Base-by-base conservation (phyloP, 2,797 vertebrate species). In the Lycodopsis pacificus region DNA sequence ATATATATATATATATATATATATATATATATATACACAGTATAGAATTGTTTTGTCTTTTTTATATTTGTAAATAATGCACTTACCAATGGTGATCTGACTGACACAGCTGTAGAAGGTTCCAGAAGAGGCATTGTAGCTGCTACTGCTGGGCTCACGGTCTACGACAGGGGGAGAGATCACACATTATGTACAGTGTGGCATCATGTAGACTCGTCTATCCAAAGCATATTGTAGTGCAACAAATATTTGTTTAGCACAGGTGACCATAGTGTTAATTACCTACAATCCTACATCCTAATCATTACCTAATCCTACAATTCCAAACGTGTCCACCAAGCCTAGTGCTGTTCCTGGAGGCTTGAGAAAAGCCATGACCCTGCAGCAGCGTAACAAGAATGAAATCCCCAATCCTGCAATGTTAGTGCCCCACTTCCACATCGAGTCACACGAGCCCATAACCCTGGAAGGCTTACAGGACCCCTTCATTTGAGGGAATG, bases 91-190 rank as follows among this genome's bases (percentile, higher is more conserved):
- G 83, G 96, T 97, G 91, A 97, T 95, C 84, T 96, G 96, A 93
- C 96, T 97, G 92, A 96, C 95, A 71, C 96, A 96, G 78, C 96
- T 96, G 93, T 95, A 96, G 88, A 95, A 96, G 13, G 95, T 96
- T 73, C 95, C 94, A 7, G 94, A 94, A 62, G 96, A 97, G 48
- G 92, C 91, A 86, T 94, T 96, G 73, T 94, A 94, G 86, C 94
- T 96, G 79, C 92, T 92, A 17, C 95, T 94, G 89, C 94, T 96
- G 77, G 93, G 91, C 40, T 96, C 96, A 20, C 91, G 93, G 80
- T 96, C 96, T 96, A 79, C 32, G 77, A 87, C 69, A 81, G 56
- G 62, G 67, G 53, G 59, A 78, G 4, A 86, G 38, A 79, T 58
- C 48, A 77, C 4, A 73, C 22, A 36, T 17, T 9, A 57, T 3